A percentile compares a stretch with the other conserved stretches of the same genome.
These are phyloP conservation scores for Aspidiotus destructor DNA, from an alignment of 2,888 invertebrate genomes.

Conservation along the genomic window DNA sequence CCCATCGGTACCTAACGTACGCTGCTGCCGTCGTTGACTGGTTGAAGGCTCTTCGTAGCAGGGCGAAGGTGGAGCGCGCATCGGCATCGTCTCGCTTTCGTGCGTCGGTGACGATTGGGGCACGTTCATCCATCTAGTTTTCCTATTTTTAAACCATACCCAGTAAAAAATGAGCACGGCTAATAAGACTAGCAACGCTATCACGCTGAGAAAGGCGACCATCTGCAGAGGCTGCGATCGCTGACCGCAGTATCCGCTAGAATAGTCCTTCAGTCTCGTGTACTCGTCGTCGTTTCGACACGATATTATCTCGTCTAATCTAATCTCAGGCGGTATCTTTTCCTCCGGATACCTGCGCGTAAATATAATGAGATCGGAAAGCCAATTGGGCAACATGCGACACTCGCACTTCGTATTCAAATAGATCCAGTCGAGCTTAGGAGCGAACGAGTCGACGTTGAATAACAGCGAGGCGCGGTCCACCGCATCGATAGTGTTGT, in stretches of 20 bases:
- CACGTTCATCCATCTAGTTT: constrained; percentile 37
- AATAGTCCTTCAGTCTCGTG: constrained; percentile 25
- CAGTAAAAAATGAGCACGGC: constrained; percentile 23
- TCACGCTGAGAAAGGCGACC: constrained; percentile 27
- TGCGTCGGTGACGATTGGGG: constrained; percentile 35
- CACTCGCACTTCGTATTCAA: constrained; percentile 54
- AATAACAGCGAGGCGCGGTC: constrained; percentile 51
- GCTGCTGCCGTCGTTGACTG: constrained; percentile 17
- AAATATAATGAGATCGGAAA: constrained; percentile 28
- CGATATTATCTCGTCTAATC: constrained; percentile 21
- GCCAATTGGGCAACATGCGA: constrained; percentile 34
- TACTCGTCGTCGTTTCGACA: constrained; percentile 16
- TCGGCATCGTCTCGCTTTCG: constrained; percentile 15
- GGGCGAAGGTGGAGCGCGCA: constrained; percentile 14
- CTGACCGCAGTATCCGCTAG: constrained; percentile 17
- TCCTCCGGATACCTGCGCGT: constrained; percentile 16
- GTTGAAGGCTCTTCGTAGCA: constrained; percentile 30
- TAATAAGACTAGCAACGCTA: constrained; percentile 25
- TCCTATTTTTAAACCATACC: constrained; percentile 32
- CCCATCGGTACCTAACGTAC: constrained; percentile 60
- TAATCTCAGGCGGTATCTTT: constrained; percentile 5
- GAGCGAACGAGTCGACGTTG: constrained; percentile 48
- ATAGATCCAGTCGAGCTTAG: constrained; percentile 51
- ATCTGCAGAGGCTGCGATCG: constrained; percentile 10
- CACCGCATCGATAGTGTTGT: constrained; percentile 52